phyloP scores from a whole-genome alignment of 2,797 vertebrate species.

The Clarias laeviceps region DNA sequence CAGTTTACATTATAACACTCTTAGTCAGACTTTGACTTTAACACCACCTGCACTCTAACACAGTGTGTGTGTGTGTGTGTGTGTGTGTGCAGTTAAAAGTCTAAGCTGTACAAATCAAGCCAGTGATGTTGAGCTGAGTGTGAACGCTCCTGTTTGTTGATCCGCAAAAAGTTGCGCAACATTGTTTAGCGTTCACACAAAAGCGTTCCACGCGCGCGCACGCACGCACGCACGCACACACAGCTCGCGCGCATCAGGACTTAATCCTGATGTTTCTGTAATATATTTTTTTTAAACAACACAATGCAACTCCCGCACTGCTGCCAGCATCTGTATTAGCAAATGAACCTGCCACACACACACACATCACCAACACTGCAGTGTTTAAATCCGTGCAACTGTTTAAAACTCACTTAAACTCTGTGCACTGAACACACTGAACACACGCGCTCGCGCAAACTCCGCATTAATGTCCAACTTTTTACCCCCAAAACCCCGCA shows the following conservation, averaged over 20 bases:
- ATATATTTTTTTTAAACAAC: neutral
- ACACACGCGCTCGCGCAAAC: neutral
- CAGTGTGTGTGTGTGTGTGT: no score
- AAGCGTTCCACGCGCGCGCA: neutral
- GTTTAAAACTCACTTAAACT: slow-evolving; percentile 4
- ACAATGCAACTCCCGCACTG: no score
- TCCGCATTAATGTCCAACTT: neutral
- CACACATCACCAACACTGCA: neutral
- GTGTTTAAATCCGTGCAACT: neutral
- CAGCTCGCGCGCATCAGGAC: neutral
- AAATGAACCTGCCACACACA: slow-evolving; percentile 16
- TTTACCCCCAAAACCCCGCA: neutral
- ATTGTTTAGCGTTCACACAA: neutral
- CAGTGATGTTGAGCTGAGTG: neutral
- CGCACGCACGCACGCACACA: neutral
- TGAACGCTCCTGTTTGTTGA: neutral
- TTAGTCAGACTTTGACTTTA: neutral
- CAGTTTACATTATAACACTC: neutral
- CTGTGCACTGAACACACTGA: neutral
- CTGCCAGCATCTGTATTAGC: slow-evolving; percentile 7
- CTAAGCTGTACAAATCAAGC: neutral
- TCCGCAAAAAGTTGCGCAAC: neutral
- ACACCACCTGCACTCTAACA: neutral
- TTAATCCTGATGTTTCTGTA: neutral
- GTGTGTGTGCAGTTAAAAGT: neutral